Percentiles rank a stretch among this genome's conserved stretches.
Conservation (phyloP, 2,113 vertebrate genomes). For the Gnathonemus echidnorhynchus region DNA sequence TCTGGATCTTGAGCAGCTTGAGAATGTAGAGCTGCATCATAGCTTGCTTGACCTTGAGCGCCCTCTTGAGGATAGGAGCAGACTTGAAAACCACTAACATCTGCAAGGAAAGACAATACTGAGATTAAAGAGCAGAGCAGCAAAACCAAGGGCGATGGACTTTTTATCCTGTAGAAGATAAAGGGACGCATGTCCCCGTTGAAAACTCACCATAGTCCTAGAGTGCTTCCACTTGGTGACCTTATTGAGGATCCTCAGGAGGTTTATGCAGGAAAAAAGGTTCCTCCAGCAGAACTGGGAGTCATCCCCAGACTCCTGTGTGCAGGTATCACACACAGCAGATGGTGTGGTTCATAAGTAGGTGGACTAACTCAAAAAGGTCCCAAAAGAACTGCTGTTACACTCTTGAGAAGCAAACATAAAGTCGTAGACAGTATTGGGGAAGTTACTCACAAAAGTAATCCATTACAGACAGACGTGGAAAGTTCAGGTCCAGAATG, state of each 20-base stretch:
- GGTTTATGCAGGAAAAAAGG: conserved; percentile 91
- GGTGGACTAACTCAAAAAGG: background rate
- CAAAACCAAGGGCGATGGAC: background rate
- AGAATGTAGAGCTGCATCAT: conserved; percentile 95
- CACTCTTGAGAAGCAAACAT: background rate
- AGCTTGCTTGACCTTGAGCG: conserved; percentile 93
- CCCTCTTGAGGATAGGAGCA: conserved; percentile 87
- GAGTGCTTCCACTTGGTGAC: conserved; percentile 99
- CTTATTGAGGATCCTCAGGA: conserved; percentile 89
- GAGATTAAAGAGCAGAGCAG: background rate
- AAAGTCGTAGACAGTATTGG: background rate
- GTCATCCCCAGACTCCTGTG: conserved; percentile 85
- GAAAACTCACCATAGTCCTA: conserved; percentile 80
- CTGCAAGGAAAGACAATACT: conserved; percentile 44
- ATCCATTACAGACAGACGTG: no score
- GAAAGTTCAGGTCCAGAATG: no score
- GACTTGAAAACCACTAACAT: conserved; percentile 99
- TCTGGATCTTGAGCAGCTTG: conserved; percentile 80
- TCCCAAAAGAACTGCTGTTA: background rate
- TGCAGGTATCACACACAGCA: conserved; percentile 17
- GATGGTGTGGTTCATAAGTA: background rate
- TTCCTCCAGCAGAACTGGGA: conserved; percentile 97
- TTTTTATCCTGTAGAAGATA: background rate
- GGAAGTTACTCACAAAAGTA: no score
- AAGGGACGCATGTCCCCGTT: background rate